A percentile compares a stretch with the other conserved stretches of the same genome.
phyloP scores from a whole-genome alignment of 2,888 invertebrate genomes.

The Hypselothyrea guttata region DNA sequence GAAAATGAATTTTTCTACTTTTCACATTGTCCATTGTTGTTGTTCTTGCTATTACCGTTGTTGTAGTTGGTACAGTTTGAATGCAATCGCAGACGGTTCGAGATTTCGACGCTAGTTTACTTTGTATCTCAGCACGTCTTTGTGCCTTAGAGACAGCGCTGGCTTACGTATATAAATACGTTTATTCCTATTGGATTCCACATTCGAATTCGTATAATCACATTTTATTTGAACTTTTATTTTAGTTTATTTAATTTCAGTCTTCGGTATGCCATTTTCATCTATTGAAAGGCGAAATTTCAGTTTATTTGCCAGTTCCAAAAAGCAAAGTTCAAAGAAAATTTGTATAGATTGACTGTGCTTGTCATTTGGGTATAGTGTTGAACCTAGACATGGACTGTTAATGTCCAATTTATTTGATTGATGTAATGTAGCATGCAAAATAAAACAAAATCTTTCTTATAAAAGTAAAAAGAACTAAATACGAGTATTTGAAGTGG shows the following conservation, averaged over 20 bases:
- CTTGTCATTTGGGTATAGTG: conserved; percentile 59
- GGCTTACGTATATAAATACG: conserved; percentile 9
- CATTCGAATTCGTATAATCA: conserved; percentile 52
- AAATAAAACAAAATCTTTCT: too few species aligned
- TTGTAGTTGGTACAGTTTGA: conserved; percentile 25
- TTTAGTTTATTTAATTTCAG: conserved; percentile 67
- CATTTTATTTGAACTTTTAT: conserved; percentile 72
- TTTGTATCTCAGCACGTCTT: conserved; percentile 51
- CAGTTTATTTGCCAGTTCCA: conserved; percentile 46
- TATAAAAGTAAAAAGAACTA: too few species aligned
- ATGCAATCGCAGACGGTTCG: conserved; percentile 52
- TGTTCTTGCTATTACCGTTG: conserved; percentile 15
- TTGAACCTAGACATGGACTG: too few species aligned
- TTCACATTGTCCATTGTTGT: conserved; percentile 51
- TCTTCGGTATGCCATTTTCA: conserved; percentile 56
- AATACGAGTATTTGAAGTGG: too few species aligned
- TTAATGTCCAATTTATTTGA: too few species aligned
- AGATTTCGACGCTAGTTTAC: conserved; percentile 61
- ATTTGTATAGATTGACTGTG: conserved; percentile 59
- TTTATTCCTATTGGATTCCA: conserved; percentile 28
- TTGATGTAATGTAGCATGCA: too few species aligned
- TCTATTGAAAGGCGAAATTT: conserved; percentile 30
- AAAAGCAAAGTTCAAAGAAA: conserved; percentile 62
- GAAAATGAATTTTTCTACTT: conserved; percentile 69
- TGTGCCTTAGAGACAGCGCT: conserved; percentile 20